Evolutionary conservation across 2,797 vertebrate genomes (phyloP), one percentile per base, ranked within the genome.

Genomic region (Sebastes kiyomatsui): DNA sequence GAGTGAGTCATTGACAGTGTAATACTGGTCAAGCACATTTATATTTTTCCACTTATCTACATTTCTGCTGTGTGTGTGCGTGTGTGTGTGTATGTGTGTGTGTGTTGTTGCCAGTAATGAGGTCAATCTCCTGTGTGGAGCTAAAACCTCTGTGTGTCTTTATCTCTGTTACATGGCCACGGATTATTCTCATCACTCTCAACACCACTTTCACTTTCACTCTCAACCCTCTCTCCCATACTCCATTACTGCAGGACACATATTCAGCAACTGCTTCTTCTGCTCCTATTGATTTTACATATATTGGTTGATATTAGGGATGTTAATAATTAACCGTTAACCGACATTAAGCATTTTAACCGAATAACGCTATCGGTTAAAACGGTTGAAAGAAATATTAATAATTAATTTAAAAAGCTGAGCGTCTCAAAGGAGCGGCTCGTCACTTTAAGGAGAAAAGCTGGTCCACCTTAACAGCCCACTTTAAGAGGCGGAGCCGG

Each of bases 131-230:
- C 88, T 79, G 86, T 77, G 75, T 88, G 69, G 80, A 87, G 86
- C 83, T 93, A 88, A 93, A 91, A 91, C 92, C 92, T 91, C 82
- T 80, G 84, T 90, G 82, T 91, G 92, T 93, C 81, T 92, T 91
- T 92, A 92, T 93, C 88, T 90, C 89, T 88, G 85, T 88, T 90
- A 90, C 91, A 92, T 84, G 88, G 30, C 85, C 86, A 82, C 80
- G 87, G 92, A 94, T 94, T 94, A 93, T 81, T 91, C 67, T 85
- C 90, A 89, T 84, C 91, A 77, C 88, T 88, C 79, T 84, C 81
- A 82, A 67, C 88, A 87, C 58, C 80, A 82, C 86, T 89, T 82
- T 84, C 77, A 81, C 87, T 88, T 80, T 84, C 73, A 23, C 88
- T 81, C 79, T 88, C 60, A 14, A 2, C 42, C 32, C 65, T 73